These are phyloP conservation scores for Phaedon cochleariae DNA, from an alignment of 2,888 invertebrate genomes.

Conservation along the genomic window DNA sequence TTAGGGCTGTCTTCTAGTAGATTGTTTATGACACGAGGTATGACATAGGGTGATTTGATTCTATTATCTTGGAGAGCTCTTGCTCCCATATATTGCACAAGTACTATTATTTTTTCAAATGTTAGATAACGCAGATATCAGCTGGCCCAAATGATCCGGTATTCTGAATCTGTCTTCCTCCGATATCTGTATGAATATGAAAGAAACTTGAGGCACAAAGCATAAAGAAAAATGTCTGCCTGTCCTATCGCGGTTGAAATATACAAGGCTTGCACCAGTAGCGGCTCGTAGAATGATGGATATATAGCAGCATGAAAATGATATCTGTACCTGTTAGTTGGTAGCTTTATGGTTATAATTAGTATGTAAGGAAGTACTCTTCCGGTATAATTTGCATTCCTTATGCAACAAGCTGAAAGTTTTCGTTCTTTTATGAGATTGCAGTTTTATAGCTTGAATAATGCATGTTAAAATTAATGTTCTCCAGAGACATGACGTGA, in stretches of 20 bases:
- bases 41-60: too few relatives aligned
- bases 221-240: background rate
- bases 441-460: background rate
- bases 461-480: background rate
- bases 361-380: conserved; percentile 11
- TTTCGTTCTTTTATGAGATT: background rate
- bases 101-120: too few relatives aligned
- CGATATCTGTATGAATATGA: too few relatives aligned
- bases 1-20: too few relatives aligned
- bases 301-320: background rate
- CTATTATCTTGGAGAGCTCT: too few relatives aligned
- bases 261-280: background rate
- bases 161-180: too few relatives aligned
- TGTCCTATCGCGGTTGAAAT: background rate
- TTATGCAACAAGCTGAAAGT: background rate
- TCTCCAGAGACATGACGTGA: background rate
- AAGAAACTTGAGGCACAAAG: conserved; percentile 4
- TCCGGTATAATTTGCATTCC: conserved; percentile 14
- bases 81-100: too few relatives aligned
- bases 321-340: background rate
- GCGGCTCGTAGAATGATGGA: background rate
- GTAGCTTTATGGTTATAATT: conserved; percentile 11
- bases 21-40: too few relatives aligned
- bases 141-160: too few relatives aligned
- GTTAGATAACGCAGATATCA: too few relatives aligned